phyloP scores from a whole-genome alignment of 1,140 invertebrate species.

The Dinothrombium tinctorium region DNA sequence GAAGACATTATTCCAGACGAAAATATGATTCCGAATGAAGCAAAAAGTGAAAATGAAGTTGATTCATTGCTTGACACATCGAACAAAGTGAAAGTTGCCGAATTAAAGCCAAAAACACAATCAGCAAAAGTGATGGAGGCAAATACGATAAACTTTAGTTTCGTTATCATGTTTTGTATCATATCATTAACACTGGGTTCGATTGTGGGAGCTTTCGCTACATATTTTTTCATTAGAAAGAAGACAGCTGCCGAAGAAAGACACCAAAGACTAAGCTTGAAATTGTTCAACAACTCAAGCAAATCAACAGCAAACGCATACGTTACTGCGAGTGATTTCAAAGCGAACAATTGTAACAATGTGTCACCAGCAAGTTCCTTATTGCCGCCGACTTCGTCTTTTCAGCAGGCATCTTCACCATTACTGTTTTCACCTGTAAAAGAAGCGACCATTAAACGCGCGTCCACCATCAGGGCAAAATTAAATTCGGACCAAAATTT shows the following conservation, averaged over 20 bases:
- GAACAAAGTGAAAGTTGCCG: neutral
- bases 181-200: too few relatives aligned
- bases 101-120: neutral
- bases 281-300: constrained; percentile 25
- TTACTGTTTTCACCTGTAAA: neutral
- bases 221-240: too few relatives aligned
- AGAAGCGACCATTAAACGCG: neutral
- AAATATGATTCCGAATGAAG: neutral
- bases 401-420: neutral
- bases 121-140: neutral
- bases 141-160: too few relatives aligned
- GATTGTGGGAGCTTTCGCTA: too few relatives aligned
- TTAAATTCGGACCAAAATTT: constrained; percentile 4
- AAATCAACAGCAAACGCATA: neutral
- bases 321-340: neutral
- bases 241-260: too few relatives aligned
- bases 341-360: neutral
- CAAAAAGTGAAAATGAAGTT: neutral
- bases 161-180: too few relatives aligned
- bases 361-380: neutral
- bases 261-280: neutral
- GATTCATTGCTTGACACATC: neutral
- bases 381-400: neutral
- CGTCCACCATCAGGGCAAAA: constrained; percentile 4
- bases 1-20: neutral